A percentile compares a stretch with the other conserved stretches of the same genome.
phyloP scores from a whole-genome alignment of 2,888 invertebrate species.

The Sinhomidia bicolor region DNA sequence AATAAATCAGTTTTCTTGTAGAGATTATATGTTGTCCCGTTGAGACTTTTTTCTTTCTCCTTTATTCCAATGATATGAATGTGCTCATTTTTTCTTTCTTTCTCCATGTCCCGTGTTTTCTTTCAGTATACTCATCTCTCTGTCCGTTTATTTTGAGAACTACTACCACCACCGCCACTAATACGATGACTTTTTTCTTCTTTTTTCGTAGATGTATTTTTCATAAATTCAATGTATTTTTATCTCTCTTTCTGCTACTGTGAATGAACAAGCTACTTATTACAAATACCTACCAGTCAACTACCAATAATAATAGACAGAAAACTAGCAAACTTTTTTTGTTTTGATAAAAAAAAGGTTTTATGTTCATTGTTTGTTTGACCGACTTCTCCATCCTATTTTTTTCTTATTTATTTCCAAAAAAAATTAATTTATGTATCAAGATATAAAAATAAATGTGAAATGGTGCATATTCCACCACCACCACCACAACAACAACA shows the following conservation, averaged over 20 bases:
- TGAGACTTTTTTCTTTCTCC: slow-evolving; percentile 66
- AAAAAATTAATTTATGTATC: not conserved
- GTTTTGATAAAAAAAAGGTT: slow-evolving; percentile 51
- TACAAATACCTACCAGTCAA: not conserved
- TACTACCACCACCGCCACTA: not conserved
- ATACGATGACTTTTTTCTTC: slow-evolving; percentile 35
- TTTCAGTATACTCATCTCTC: slow-evolving; percentile 25
- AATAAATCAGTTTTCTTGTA: slow-evolving; percentile 74
- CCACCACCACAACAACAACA: no score
- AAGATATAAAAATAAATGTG: not conserved
- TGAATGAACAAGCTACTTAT: not conserved
- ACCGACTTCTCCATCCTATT: slow-evolving; percentile 54
- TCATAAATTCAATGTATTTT: slow-evolving; percentile 3
- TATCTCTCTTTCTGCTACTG: not conserved
- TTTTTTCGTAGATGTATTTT: not conserved
- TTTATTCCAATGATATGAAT: slow-evolving; percentile 67
- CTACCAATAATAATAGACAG: not conserved
- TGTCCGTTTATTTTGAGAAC: slow-evolving; percentile 37
- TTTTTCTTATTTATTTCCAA: slow-evolving; percentile 23
- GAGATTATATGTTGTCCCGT: slow-evolving; percentile 71
- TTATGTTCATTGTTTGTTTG: slow-evolving; percentile 65
- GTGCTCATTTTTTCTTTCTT: slow-evolving; percentile 55
- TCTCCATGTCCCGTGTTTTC: slow-evolving; percentile 46
- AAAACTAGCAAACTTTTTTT: not conserved
- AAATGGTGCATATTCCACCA: not conserved